A percentile compares a stretch with the other conserved stretches of the same genome.
These are phyloP conservation scores for Beaufortia kweichowensis DNA, from an alignment of 2,113 vertebrate species.

Conservation along the genomic window DNA sequence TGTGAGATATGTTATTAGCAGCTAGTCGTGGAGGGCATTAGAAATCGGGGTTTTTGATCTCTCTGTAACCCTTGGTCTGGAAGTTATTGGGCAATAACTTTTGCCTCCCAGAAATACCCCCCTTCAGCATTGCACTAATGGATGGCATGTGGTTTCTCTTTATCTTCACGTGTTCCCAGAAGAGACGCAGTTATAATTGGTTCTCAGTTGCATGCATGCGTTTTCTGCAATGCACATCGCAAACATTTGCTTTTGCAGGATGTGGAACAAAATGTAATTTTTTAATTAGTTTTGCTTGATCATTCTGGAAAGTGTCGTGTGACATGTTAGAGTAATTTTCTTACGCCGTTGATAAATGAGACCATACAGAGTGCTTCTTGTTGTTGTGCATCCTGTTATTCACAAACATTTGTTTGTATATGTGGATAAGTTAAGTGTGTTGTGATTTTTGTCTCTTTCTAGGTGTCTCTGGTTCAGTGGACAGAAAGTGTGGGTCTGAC, in stretches of 20 bases:
- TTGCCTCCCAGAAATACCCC: constrained; percentile 45
- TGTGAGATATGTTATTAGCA: constrained; percentile 56
- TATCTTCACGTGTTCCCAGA: constrained; percentile 53
- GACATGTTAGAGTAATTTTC: neutral
- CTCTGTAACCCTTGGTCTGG: constrained; percentile 60
- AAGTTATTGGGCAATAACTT: constrained; percentile 64
- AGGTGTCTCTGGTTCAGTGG: constrained; percentile 99
- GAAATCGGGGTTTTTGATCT: constrained; percentile 59
- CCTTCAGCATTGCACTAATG: constrained; percentile 61
- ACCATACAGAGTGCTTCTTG: neutral
- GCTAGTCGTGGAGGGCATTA: constrained; percentile 54
- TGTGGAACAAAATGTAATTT: neutral
- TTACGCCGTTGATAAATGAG: neutral
- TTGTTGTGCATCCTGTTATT: neutral
- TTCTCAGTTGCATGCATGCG: constrained; percentile 20
- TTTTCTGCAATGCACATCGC: constrained; percentile 8
- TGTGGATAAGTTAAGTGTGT: no score
- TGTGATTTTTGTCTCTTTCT: constrained; percentile 16
- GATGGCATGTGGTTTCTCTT: constrained; percentile 60
- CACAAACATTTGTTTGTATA: neutral
- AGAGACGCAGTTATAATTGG: constrained; percentile 30
- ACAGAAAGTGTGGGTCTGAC: constrained; percentile 95
- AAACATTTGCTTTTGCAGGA: constrained; percentile 14
- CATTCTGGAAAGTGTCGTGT: neutral
- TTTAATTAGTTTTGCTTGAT: neutral